Evolutionary conservation across 2,797 vertebrate species (phyloP).

Genomic region (Potorous gilbertii): DNA sequence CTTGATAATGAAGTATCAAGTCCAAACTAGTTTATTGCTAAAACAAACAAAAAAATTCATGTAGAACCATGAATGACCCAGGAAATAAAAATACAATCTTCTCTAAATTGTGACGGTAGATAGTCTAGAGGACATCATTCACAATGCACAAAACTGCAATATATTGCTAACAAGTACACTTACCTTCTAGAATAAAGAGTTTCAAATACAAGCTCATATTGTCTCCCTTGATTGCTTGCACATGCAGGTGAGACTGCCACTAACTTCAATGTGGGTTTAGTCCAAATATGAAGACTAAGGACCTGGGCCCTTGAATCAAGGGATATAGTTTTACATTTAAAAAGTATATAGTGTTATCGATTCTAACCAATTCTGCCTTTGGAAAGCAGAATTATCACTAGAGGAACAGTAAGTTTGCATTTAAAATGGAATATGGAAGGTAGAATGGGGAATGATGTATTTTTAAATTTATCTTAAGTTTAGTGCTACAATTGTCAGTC

Average conservation of each 20-base stretch:
- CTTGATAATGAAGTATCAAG: background rate
- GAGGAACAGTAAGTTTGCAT: background rate
- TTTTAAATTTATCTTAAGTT: conserved; percentile 6
- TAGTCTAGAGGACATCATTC: background rate
- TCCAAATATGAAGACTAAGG: background rate
- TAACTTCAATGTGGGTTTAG: background rate
- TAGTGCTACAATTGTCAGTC: conserved; percentile 7
- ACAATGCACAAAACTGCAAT: background rate
- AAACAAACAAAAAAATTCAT: background rate
- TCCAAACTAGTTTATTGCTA: background rate
- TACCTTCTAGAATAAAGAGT: background rate
- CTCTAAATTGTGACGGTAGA: background rate
- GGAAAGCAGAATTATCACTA: background rate
- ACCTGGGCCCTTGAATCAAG: background rate
- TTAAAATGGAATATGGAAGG: background rate
- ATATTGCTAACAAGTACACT: background rate
- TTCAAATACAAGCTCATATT: background rate
- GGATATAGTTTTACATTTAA: background rate
- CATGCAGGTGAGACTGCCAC: background rate
- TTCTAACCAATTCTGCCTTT: background rate
- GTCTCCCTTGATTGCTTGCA: background rate
- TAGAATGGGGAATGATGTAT: background rate
- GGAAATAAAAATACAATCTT: background rate
- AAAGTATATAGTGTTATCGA: background rate
- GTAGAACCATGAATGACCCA: background rate